A percentile compares a stretch with the other conserved stretches of the same genome.
Conservation (phyloP, 1,140 invertebrate genomes). For the Camponotus floridanus region DNA sequence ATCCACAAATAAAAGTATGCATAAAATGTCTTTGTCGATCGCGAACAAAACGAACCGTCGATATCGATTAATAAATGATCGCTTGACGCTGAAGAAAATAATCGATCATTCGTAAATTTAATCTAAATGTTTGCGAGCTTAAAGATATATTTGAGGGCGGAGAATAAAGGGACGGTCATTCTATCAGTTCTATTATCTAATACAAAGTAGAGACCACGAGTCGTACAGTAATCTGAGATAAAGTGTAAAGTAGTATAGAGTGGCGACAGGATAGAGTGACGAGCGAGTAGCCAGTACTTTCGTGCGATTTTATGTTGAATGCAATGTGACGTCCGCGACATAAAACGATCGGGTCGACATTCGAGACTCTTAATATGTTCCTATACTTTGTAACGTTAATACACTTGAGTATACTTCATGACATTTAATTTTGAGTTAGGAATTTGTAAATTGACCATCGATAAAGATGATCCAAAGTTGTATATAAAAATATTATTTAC, state of each 20-base stretch:
- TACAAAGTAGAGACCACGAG: constrained; percentile 19
- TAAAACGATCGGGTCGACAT: constrained; percentile 26
- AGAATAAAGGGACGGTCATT: constrained; percentile 35
- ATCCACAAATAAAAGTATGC: not conserved
- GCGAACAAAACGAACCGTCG: not conserved
- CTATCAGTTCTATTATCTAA: constrained; percentile 43
- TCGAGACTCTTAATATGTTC: not conserved
- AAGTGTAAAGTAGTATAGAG: constrained; percentile 9
- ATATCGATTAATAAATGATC: not conserved
- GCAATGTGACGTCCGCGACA: not conserved
- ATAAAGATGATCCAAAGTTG: not conserved
- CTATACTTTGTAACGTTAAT: not conserved
- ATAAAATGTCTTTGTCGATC: not conserved
- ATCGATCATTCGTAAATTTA: not conserved
- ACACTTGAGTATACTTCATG: not conserved
- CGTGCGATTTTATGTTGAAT: constrained; percentile 17
- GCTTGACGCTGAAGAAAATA: too few species aligned
- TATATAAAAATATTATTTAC: not conserved
- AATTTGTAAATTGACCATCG: not conserved
- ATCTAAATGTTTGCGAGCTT: not conserved
- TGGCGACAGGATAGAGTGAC: constrained; percentile 58
- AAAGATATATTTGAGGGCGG: not conserved
- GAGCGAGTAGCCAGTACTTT: constrained; percentile 47
- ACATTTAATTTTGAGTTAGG: constrained; percentile 4
- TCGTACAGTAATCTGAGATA: constrained; percentile 35